Percentiles rank a stretch among this genome's conserved stretches.
Evolutionary conservation across 2,113 vertebrate species (phyloP).

Genomic region (Hydrolagus affinis): DNA sequence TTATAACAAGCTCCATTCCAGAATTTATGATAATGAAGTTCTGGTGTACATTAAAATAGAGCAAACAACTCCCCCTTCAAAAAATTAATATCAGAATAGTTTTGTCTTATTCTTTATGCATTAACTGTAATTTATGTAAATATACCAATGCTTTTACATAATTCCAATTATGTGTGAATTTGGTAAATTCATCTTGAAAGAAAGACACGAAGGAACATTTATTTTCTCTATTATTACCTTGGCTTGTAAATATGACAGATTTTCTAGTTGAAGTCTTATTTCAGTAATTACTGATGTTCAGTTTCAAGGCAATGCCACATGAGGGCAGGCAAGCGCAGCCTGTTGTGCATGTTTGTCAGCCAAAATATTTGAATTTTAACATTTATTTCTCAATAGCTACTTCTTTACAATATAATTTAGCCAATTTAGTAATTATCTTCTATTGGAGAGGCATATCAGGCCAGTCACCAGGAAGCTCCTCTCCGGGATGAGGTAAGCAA

Average conservation of each 20-base stretch:
- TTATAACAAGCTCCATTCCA: too few relatives aligned
- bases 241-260: background rate
- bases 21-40: too few relatives aligned
- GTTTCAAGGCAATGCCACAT: background rate
- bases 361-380: background rate
- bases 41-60: too few relatives aligned
- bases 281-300: background rate
- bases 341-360: background rate
- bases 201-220: background rate
- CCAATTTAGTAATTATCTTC: background rate
- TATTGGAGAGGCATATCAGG: background rate
- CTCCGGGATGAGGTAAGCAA: too few relatives aligned
- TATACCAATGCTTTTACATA: background rate
- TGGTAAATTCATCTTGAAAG: background rate
- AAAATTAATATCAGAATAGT: too few relatives aligned
- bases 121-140: too few relatives aligned
- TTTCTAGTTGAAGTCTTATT: background rate
- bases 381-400: too few relatives aligned
- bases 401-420: background rate
- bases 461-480: too few relatives aligned
- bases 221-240: background rate
- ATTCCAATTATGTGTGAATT: background rate
- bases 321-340: background rate
- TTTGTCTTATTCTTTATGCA: too few relatives aligned
- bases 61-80: too few relatives aligned